Evolutionary conservation across 2,113 vertebrate genomes (phyloP).

Genomic region (Podarcis raffonei): DNA sequence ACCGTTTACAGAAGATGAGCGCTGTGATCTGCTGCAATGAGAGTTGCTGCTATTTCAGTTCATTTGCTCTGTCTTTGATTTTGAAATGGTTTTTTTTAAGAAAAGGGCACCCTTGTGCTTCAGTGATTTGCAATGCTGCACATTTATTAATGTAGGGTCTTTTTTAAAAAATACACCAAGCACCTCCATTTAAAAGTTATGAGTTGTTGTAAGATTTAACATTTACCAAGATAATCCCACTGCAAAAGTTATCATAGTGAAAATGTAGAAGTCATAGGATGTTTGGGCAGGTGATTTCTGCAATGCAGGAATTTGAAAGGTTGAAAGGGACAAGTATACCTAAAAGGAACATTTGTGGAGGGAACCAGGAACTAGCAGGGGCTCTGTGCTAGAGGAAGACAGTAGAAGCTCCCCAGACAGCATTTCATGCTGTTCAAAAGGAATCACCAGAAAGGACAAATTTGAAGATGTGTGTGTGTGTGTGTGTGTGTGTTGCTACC

Average conservation of each 20-base stretch:
- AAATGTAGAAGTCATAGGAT: background rate
- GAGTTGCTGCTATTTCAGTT: slow-evolving; percentile 40
- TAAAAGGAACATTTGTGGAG: background rate
- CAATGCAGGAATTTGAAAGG: background rate
- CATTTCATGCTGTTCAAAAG: too few relatives aligned
- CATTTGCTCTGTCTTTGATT: slow-evolving; percentile 26
- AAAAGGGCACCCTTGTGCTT: slow-evolving; percentile 7
- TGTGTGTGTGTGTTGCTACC: too few relatives aligned
- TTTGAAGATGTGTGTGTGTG: too few relatives aligned
- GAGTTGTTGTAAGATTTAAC: background rate
- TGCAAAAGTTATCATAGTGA: slow-evolving; percentile 23
- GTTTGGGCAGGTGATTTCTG: background rate
- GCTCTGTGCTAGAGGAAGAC: too few relatives aligned
- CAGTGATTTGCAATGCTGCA: background rate
- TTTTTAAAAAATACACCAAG: background rate
- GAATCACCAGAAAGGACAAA: too few relatives aligned
- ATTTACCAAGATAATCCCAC: background rate
- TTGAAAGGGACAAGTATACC: background rate
- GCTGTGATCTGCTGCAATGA: background rate
- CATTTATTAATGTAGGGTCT: background rate
- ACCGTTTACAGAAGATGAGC: slow-evolving; percentile 37
- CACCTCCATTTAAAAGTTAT: accelerated
- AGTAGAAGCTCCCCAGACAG: too few relatives aligned
- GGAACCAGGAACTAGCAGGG: too few relatives aligned
- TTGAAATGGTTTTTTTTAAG: slow-evolving; percentile 17